phyloP scores from a whole-genome alignment of 2,113 vertebrate species.

The Electrona antarctica region DNA sequence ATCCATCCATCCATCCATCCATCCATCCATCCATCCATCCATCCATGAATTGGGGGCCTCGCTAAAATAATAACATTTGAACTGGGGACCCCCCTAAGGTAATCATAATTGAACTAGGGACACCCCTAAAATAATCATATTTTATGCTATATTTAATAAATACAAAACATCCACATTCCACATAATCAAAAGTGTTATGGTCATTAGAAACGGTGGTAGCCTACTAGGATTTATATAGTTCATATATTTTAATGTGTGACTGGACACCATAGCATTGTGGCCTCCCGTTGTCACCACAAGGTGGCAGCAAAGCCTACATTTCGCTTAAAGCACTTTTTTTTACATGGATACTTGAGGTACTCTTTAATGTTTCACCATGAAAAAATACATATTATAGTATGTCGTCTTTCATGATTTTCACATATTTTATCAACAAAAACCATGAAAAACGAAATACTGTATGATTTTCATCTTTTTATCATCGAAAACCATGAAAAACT shows the following conservation, averaged over 20 bases:
- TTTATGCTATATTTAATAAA: too few species aligned
- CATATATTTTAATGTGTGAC: not conserved
- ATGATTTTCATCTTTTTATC: too few species aligned
- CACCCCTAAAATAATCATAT: not conserved
- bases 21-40: not conserved
- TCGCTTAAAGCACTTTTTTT: too few species aligned
- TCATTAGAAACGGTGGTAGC: not conserved
- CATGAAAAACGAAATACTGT: too few species aligned
- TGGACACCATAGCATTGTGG: not conserved
- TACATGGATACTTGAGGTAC: too few species aligned
- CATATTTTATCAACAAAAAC: too few species aligned
- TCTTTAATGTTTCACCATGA: too few species aligned
- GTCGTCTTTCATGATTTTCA: too few species aligned
- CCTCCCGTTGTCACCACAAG: too few species aligned
- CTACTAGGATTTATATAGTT: not conserved
- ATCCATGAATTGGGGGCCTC: not conserved
- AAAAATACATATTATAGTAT: too few species aligned
- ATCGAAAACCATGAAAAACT: too few species aligned
- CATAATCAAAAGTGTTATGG: not conserved
- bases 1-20: not conserved
- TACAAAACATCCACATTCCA: constrained; percentile 8
- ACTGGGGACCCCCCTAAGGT: not conserved
- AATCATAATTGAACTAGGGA: constrained; percentile 26
- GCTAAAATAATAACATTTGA: not conserved
- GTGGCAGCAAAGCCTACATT: too few species aligned